Conservation (phyloP, 2,888 invertebrate species). For the Phrixothrix hirtus region DNA sequence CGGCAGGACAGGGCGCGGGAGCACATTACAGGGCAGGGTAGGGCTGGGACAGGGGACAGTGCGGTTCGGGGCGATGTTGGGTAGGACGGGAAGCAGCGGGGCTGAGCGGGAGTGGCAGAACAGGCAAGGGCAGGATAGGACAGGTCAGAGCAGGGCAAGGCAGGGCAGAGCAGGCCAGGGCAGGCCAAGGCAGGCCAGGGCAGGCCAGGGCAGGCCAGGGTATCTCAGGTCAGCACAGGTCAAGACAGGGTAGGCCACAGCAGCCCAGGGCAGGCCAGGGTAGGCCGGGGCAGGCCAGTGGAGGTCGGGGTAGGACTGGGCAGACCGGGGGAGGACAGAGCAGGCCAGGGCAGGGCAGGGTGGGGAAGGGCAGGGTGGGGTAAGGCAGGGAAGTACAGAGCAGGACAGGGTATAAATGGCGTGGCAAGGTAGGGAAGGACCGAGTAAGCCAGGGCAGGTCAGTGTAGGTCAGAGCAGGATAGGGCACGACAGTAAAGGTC, state of each 20-base stretch:
- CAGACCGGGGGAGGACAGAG: background rate
- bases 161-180: conserved; percentile 9
- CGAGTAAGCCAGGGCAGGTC: background rate
- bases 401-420: too few relatives aligned
- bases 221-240: background rate
- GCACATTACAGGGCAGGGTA: background rate
- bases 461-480: background rate
- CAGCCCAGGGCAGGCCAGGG: background rate
- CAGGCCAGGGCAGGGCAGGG: background rate
- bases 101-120: background rate
- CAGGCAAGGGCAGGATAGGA: conserved; percentile 3
- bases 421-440: conserved; percentile 1
- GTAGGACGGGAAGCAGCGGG: background rate
- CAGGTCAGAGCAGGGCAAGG: conserved; percentile 5
- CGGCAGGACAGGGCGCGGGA: background rate
- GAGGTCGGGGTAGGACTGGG: conserved; percentile 2
- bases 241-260: background rate
- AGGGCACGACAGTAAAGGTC: background rate
- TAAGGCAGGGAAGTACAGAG: background rate
- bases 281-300: conserved; percentile 3
- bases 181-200: conserved; percentile 8
- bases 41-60: too few relatives aligned
- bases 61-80: too few relatives aligned
- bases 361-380: background rate
- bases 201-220: conserved; percentile 4